A percentile compares a stretch with the other conserved stretches of the same genome.
Evolutionary conservation across 2,797 vertebrate genomes (phyloP).

Genomic region (Rhabdomys pumilio): DNA sequence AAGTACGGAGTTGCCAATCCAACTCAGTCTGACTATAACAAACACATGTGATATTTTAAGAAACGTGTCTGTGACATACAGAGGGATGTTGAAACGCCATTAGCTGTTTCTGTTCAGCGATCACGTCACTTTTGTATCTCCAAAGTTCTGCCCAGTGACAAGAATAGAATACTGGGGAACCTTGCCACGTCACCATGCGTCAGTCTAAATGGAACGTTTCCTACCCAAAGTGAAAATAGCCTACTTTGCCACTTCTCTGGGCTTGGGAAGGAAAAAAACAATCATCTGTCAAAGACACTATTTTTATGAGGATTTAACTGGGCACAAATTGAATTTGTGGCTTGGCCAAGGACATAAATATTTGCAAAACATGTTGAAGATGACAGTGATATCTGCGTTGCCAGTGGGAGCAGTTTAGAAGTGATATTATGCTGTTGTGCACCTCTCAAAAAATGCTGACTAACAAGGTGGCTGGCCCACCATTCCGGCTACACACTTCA

Average conservation of each 20-base stretch:
- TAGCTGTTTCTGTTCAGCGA: conserved; percentile 49
- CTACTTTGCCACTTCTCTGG: conserved; percentile 75
- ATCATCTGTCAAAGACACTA: conserved; percentile 84
- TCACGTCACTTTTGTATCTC: conserved; percentile 23
- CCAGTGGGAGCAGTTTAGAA: conserved; percentile 11
- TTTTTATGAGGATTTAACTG: conserved; percentile 83
- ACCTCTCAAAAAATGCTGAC: conserved; percentile 46
- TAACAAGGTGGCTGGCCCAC: not conserved
- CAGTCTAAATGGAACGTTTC: conserved; percentile 81
- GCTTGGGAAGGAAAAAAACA: conserved; percentile 79
- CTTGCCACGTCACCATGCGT: conserved; percentile 70
- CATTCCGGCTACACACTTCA: not conserved
- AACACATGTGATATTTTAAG: not conserved
- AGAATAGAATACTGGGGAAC: conserved; percentile 65
- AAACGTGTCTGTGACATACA: not conserved
- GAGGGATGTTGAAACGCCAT: not conserved
- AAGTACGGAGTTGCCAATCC: not conserved
- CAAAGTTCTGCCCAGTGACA: not conserved
- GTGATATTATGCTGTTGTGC: conserved; percentile 23
- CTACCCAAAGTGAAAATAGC: conserved; percentile 84
- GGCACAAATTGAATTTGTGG: conserved; percentile 79
- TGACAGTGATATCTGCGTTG: conserved; percentile 41
- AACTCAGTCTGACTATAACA: not conserved
- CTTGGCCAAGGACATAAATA: conserved; percentile 77
- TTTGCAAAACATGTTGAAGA: conserved; percentile 78